phyloP scores from a whole-genome alignment of 1,140 invertebrate species.

The Helicoverpa armigera region DNA sequence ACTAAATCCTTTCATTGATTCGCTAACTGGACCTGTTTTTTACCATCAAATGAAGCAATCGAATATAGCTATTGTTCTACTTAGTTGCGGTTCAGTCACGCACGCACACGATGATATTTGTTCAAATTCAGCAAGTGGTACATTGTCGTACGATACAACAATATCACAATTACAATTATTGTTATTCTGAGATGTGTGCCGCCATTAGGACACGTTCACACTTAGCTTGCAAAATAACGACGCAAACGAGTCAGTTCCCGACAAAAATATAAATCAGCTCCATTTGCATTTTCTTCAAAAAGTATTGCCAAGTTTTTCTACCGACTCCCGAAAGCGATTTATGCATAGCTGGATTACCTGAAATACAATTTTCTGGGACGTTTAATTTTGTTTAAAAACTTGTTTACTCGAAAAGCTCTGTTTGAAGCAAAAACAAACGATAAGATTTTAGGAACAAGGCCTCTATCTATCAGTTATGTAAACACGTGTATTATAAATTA shows the following conservation, averaged over 20 bases:
- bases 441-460: constrained; percentile 34
- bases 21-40: not conserved
- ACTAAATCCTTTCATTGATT: constrained; percentile 25
- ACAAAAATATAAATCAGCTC: constrained; percentile 4
- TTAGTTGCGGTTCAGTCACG: constrained; percentile 17
- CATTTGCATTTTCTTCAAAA: constrained; percentile 12
- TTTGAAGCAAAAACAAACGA: constrained; percentile 15
- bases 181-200: constrained; percentile 47
- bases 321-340: not conserved
- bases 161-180: constrained; percentile 50
- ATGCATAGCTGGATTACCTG: not conserved
- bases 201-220: constrained; percentile 26
- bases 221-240: not conserved
- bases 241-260: not conserved
- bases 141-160: constrained; percentile 44
- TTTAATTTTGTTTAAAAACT: constrained; percentile 9
- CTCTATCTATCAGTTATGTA: constrained; percentile 20
- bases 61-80: constrained; percentile 38
- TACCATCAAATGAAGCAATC: constrained; percentile 8
- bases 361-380: not conserved
- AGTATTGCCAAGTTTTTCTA: not conserved
- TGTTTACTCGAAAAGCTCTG: constrained; percentile 17
- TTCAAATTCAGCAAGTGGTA: constrained; percentile 43
- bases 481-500: not conserved
- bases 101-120: constrained; percentile 41